Conservation (phyloP, 2,888 invertebrate genomes). For the Amitus sp. region DNA sequence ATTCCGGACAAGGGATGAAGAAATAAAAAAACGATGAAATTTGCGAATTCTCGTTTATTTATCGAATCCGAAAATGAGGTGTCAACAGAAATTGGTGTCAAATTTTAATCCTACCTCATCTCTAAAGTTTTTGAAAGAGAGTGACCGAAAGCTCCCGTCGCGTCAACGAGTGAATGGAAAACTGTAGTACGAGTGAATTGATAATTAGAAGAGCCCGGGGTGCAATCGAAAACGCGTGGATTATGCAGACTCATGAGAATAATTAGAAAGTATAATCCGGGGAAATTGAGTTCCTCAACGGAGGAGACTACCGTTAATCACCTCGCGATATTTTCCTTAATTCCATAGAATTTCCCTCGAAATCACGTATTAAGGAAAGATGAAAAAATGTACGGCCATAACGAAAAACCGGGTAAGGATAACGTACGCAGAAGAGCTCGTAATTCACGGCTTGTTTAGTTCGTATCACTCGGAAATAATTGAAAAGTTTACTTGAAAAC, state of each 20-base stretch:
- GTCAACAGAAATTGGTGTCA: no score
- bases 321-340: neutral
- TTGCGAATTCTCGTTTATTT: no score
- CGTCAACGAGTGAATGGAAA: no score
- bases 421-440: neutral
- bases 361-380: neutral
- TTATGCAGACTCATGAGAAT: slow-evolving; percentile 32
- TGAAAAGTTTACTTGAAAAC: slow-evolving; percentile 4
- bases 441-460: neutral
- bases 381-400: no score
- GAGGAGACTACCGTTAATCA: slow-evolving; percentile 21
- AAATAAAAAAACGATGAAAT: no score
- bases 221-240: slow-evolving; percentile 31
- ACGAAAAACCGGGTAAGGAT: no score
- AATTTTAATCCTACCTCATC: no score
- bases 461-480: slow-evolving; percentile 5
- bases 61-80: no score
- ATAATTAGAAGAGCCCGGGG: slow-evolving; percentile 24
- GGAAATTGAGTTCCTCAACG: slow-evolving; percentile 27
- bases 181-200: no score
- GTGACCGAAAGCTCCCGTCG: no score
- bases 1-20: no score
- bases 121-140: no score
- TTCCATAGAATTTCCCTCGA: neutral
- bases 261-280: slow-evolving; percentile 33